These are phyloP conservation scores for Antedon mediterranea DNA, from an alignment of 53 echinoderm and acorn worm species.

Conservation along the genomic window DNA sequence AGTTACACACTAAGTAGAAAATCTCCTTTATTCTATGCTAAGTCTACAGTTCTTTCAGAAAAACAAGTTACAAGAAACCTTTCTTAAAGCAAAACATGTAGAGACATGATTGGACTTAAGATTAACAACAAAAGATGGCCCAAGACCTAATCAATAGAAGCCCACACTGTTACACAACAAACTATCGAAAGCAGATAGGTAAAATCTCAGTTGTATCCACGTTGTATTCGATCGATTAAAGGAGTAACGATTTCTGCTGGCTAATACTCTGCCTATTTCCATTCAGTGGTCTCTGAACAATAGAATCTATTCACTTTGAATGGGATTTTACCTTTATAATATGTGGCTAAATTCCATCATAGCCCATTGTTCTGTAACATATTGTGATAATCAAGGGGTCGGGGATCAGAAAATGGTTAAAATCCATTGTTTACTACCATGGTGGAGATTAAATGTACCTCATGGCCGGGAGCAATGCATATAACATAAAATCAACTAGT, in stretches of 20 bases:
- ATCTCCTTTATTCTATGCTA: not conserved
- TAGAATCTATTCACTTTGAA: not conserved
- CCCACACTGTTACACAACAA: not conserved
- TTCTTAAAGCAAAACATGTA: not conserved
- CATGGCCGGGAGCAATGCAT: not conserved
- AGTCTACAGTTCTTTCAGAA: not conserved
- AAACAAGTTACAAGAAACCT: not conserved
- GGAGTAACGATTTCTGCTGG: not conserved
- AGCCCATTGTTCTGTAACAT: not conserved
- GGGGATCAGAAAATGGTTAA: not conserved
- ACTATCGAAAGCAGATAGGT: not conserved
- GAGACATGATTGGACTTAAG: not conserved
- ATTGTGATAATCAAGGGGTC: conserved; percentile 1
- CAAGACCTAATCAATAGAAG: not conserved
- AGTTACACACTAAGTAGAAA: not conserved
- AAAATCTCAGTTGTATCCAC: not conserved
- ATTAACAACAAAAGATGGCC: not conserved
- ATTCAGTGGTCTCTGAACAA: not conserved
- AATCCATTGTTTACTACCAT: not conserved
- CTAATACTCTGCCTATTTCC: not conserved
- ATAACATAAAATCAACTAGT: not conserved
- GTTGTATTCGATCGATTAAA: not conserved
- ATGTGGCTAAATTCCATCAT: not conserved
- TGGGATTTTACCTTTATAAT: not conserved
- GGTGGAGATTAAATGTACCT: not conserved